Evolutionary conservation across 2,113 vertebrate species (phyloP), one percentile per base, ranked within the genome.

Genomic region (Ictalurus furcatus): DNA sequence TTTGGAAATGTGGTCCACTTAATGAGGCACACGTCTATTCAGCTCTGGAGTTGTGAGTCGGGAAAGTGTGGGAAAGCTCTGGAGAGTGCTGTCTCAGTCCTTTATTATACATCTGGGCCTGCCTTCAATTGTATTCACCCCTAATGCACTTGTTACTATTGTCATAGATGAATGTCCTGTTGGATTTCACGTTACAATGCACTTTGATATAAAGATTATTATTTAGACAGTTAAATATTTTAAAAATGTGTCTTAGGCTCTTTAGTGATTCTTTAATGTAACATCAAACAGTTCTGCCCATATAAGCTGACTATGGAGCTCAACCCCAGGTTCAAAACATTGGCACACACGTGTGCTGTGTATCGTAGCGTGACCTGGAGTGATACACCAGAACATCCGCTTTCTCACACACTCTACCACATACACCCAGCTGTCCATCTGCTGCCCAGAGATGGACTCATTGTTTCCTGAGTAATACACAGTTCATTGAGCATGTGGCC

Each of bases 401-500:
- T 90, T 92, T 92, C 92, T 69, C 91, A 91, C 81, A 87, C 67
- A 87, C 65, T 76, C 56, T 74, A 19, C 34, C 34, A 59, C 58
- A 48, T 65, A 61, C 73, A 71, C 48, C 84, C 71, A 16, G 19
- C 80, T 84, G 87, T 90, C 88, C 90, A 93, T 76, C 89, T 93
- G 90, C 88, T 90, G 80, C 82, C 83, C 86, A 87, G 89, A 90
- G 85, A 81, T 54, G n/a, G 28, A 30, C 71, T 71, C 76, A 89
- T 92, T 93, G 90, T 92, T 85, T 89, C 40, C 80, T 83, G 80
- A 76, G 87, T 79, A 83, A 86, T 58, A 79, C 86, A 63, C 65
- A 90, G 88, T 78, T 90, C 87, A 89, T 17, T 76, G 61, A 80
- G 85, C 92, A 92, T 91, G 90, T 93, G 92, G 89, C 89, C 88